A percentile compares a stretch with the other conserved stretches of the same genome.
phyloP scores from a whole-genome alignment of 2,113 vertebrate species.

The Microcebus lehilahytsara region DNA sequence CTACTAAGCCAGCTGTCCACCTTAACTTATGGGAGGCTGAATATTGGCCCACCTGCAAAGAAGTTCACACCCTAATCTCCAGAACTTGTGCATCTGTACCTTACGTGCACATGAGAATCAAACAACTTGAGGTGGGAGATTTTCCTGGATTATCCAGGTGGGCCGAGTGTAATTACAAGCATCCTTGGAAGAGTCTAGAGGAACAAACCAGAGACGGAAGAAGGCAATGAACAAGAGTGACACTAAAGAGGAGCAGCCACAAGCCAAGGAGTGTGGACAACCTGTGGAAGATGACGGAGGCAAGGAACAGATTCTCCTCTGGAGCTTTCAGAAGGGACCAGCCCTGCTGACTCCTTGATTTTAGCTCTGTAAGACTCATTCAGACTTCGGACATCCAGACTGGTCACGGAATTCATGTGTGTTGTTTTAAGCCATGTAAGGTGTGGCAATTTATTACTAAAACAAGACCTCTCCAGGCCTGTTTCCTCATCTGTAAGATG shows the following conservation, averaged over 20 bases:
- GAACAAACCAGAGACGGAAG: not conserved
- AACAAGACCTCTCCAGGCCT: not conserved
- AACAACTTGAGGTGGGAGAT: not conserved
- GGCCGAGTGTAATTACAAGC: not conserved
- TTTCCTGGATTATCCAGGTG: not conserved
- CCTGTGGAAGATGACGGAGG: not conserved
- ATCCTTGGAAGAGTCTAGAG: not conserved
- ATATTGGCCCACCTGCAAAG: not conserved
- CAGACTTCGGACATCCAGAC: not conserved
- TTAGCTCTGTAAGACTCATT: not conserved
- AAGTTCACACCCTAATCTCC: not conserved
- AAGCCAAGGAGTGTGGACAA: not conserved
- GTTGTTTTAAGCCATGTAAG: not conserved
- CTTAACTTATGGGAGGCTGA: not conserved
- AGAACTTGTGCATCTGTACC: not conserved
- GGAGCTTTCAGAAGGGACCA: not conserved
- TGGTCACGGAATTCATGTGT: not conserved
- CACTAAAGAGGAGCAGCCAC: too few species aligned
- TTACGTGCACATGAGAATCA: not conserved
- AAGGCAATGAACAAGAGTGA: fast-evolving
- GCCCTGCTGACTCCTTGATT: not conserved
- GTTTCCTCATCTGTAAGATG: not conserved
- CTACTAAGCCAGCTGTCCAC: not conserved
- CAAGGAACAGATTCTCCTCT: not conserved
- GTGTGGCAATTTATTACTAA: not conserved